Base-by-base conservation (phyloP, 2,888 invertebrate species). In the Argyresthia albistria region DNA sequence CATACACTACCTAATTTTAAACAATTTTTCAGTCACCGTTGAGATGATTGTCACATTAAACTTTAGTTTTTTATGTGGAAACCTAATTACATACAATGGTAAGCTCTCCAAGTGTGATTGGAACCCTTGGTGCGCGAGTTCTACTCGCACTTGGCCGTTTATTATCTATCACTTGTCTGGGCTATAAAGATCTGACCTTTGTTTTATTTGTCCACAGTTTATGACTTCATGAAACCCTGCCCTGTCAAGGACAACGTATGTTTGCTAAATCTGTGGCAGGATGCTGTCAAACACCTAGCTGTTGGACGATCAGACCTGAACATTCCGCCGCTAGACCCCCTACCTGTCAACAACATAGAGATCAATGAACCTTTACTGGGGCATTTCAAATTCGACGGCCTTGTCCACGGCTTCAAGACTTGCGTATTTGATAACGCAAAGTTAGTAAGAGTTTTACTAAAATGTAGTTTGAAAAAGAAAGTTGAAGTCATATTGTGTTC, bases 311-410 rank as follows among this genome's bases (percentile, higher is more conserved):
- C 63, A 0, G 69, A 72, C 8, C 14, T 70, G 1, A 57, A 59
- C 0, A 70, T 77, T 46, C 67, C 69, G 3, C 59, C 70, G 0
- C 56, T 73, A 1, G 76, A 77, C 51, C 76, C 77, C 0, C 55
- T 73, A 2, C 14, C 53, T 1, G 8, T 77, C 0, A 54, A 51
- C 25, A 60, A 73, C 53, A 55, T 73, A 0, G 54, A 61, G 0
- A 59, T 74, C 3, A 58, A 53, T 2, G 35, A 74, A 1, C 52
- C 66, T 1, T 55, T 66, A 35, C n/a, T 66, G 9, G 7, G 70
- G 0, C 60, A 68, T 10, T 48, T 75, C 0, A 69, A 65, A 0
- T 14, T 76, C 15, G 68, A 76, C 8, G 76, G 70, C 11, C 53
- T 60, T 0, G 67, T 56, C 0, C 70, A 63, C 43, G 77, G 77